These are phyloP conservation scores for Scolanthus callimorphus DNA, from an alignment of 92 coral and sea anemone genomes.

Conservation along the genomic window DNA sequence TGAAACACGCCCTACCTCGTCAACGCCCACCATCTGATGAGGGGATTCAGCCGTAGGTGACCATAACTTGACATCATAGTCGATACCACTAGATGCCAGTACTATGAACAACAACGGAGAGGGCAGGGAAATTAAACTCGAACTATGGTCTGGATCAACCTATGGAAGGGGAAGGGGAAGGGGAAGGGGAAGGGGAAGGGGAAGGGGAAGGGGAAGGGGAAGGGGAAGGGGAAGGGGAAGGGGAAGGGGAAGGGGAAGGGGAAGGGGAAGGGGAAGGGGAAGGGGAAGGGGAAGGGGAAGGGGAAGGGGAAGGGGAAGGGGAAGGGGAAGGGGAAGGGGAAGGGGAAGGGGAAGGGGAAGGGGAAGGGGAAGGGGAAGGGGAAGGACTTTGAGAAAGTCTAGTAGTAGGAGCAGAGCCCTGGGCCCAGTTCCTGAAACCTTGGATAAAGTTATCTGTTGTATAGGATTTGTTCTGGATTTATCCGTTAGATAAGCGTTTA, in stretches of 20 bases:
- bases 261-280: conserved; percentile 2
- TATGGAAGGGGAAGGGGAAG: conserved; percentile 3
- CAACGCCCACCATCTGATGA: conserved; percentile 43
- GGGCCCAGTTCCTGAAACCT: too few species aligned
- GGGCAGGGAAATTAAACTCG: not conserved
- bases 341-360: not conserved
- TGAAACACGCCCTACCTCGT: conserved; percentile 56
- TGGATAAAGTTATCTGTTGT: too few species aligned
- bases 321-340: not conserved
- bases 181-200: conserved; percentile 1
- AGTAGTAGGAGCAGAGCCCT: conserved; percentile 1
- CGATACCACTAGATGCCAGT: conserved; percentile 97
- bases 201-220: conserved; percentile 5
- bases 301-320: not conserved
- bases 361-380: not conserved
- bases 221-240: conserved; percentile 8
- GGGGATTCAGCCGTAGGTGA: conserved; percentile 69
- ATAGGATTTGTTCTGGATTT: too few species aligned
- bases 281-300: not conserved
- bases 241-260: conserved; percentile 6
- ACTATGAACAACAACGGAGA: conserved; percentile 29
- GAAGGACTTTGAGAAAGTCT: not conserved
- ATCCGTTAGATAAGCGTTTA: too few species aligned
- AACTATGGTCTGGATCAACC: too few species aligned
- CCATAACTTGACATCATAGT: conserved; percentile 95